Evolutionary conservation across 2,113 vertebrate species (phyloP), one percentile per base, ranked within the genome.

Genomic region (Nothoprocta pentlandii): DNA sequence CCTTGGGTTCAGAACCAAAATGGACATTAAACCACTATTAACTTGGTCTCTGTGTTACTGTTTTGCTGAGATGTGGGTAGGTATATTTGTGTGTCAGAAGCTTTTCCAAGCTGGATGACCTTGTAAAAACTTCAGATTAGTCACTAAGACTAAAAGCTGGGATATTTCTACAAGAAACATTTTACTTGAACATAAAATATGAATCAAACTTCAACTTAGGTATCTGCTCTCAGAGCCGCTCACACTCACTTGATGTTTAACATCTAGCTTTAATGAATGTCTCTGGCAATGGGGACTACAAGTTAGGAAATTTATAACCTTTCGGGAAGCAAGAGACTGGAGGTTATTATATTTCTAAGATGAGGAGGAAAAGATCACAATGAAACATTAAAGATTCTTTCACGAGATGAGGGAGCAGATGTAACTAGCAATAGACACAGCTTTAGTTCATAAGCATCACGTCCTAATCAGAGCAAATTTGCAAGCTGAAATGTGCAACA

Each of bases 201-300:
- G 78, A 87, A 92, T 79, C 44, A 36, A 90, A 9, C 51, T 88
- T 36, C 53, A 69, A 67, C 30, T 63, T 30, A 59, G 66, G 73
- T 61, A 83, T 6, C 46, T 77, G 16, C 47, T 80, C 25, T 81
- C 81, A 36, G 44, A 83, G 53, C 67, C 79, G 32, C 77, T 97
- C 80, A 78, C 46, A 41, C 25, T 95, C 75, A 89, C 91, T 86
- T 90, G 62, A 71, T 96, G 66, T 80, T 95, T 93, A 94, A 93
- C 69, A 87, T 4, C 9, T 63, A 78, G 79, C 83, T 62, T 86
- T 96, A 96, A 95, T 95, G 66, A 92, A 75, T 77, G 62, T 86
- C 39, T 67, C 69, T 66, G 49, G 64, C n/a, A 88, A 80, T 39
- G 47, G 26, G 49, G 91, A 62, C 79, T 84, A 47, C 14, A 90